A percentile compares a stretch with the other conserved stretches of the same genome.
These are phyloP conservation scores for Labia minor DNA, from an alignment of 2,888 invertebrate genomes.

Conservation along the genomic window DNA sequence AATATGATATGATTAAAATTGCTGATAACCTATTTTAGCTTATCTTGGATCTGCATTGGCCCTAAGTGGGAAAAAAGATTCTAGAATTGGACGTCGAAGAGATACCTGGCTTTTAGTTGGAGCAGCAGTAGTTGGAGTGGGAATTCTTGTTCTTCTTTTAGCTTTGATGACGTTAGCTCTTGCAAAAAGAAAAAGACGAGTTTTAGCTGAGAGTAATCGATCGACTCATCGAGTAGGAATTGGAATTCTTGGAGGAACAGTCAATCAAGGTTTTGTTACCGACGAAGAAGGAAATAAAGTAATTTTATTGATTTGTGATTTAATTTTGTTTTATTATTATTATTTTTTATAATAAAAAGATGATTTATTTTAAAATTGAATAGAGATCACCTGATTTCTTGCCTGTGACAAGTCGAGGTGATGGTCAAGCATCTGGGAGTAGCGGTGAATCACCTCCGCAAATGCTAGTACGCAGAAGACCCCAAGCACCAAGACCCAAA, in stretches of 20 bases:
- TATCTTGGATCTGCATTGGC: conserved; percentile 55
- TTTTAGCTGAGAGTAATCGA: conserved; percentile 27
- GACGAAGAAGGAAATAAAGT: conserved; percentile 40
- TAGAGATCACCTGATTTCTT: not conserved
- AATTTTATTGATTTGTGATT: conserved; percentile 26
- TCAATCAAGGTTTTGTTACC: conserved; percentile 34
- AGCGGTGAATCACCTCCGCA: not conserved
- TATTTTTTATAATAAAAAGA: conserved; percentile 30
- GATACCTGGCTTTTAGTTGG: conserved; percentile 55
- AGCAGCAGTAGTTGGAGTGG: conserved; percentile 47
- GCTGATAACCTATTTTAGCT: conserved; percentile 50
- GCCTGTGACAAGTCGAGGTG: not conserved
- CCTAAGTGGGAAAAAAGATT: conserved; percentile 41
- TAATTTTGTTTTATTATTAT: not conserved
- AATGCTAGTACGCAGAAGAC: not conserved
- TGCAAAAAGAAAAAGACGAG: conserved; percentile 35
- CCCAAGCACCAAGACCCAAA: not conserved
- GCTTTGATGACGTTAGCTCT: conserved; percentile 40
- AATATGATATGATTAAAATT: not conserved
- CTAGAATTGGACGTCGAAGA: conserved; percentile 36
- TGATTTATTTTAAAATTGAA: not conserved
- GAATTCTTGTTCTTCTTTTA: conserved; percentile 47
- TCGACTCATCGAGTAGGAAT: not conserved
- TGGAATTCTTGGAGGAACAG: conserved; percentile 28
- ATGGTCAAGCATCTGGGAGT: not conserved